Percentiles rank a stretch among this genome's conserved stretches.
Evolutionary conservation across 2,113 vertebrate genomes (phyloP).

Genomic region (Coregonus clupeaformis): DNA sequence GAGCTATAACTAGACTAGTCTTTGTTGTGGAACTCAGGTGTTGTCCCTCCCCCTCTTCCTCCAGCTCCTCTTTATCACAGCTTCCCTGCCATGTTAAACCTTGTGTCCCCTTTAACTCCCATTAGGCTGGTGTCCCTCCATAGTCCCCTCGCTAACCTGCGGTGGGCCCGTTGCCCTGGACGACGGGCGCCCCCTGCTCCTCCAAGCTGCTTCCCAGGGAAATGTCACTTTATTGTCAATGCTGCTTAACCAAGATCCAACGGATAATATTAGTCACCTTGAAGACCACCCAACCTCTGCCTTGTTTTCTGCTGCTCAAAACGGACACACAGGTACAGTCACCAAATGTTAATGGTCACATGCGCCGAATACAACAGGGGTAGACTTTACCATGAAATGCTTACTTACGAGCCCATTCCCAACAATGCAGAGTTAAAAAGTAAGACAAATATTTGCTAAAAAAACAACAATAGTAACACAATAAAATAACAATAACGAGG

Average conservation of each 20-base stretch:
- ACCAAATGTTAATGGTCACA: no score
- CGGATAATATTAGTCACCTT: conserved; percentile 82
- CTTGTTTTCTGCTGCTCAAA: conserved; percentile 98
- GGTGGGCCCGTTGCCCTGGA: conserved; percentile 99
- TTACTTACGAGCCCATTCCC: no score
- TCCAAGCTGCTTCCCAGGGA: conserved; percentile 99
- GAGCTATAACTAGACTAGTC: no score
- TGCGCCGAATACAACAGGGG: no score
- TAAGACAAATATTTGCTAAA: no score
- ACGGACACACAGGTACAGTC: conserved; percentile 90
- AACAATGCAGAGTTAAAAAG: no score
- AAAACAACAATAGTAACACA: no score
- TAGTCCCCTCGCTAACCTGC: conserved; percentile 90
- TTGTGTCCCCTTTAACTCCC: conserved; percentile 48
- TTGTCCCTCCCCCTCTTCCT: background rate
- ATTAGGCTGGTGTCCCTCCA: conserved; percentile 98
- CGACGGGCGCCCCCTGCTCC: conserved; percentile 96
- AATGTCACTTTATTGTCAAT: conserved; percentile 99
- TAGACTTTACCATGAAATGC: no score
- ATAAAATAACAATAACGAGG: no score
- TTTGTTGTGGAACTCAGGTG: conserved; percentile 30
- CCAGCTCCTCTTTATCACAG: conserved; percentile 26
- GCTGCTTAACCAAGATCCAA: conserved; percentile 99
- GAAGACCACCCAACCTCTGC: conserved; percentile 84
- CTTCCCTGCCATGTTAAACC: conserved; percentile 13